These are phyloP conservation scores for Pantherophis guttatus DNA, from an alignment of 2,113 vertebrate genomes.

Conservation along the genomic window DNA sequence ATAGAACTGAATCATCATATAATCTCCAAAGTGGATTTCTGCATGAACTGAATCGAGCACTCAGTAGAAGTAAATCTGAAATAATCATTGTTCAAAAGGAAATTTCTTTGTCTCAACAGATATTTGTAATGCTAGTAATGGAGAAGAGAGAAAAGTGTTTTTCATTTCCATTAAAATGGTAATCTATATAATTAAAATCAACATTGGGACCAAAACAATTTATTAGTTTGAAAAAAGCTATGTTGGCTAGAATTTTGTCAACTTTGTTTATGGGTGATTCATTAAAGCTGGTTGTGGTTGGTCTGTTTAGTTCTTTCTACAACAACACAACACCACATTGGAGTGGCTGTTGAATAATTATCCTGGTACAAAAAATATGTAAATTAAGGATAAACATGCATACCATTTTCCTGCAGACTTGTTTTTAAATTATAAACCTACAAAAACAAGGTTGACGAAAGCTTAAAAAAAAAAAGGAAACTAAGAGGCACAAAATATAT, in stretches of 20 bases:
- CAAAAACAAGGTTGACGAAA: neutral
- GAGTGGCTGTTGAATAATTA: neutral
- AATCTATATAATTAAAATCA: neutral
- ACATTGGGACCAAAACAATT: neutral
- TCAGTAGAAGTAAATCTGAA: neutral
- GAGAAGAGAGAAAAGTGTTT: neutral
- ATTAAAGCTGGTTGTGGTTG: too few relatives aligned
- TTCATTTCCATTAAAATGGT: neutral
- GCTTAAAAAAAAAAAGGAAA: neutral
- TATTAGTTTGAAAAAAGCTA: neutral
- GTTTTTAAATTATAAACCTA: neutral
- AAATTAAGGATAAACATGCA: neutral
- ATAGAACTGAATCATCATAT: neutral
- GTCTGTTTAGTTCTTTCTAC: too few relatives aligned
- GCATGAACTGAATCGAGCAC: neutral
- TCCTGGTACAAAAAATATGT: neutral
- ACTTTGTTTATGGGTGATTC: too few relatives aligned
- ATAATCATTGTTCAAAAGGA: neutral
- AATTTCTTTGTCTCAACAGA: neutral
- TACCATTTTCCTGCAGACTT: neutral
- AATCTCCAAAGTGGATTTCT: neutral
- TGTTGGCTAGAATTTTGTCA: neutral
- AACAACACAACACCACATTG: neutral
- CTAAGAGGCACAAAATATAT: neutral
- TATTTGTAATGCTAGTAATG: neutral